A percentile compares a stretch with the other conserved stretches of the same genome.
phyloP scores from a whole-genome alignment of 2,113 vertebrate genomes.

The Neodon shergylaensis region DNA sequence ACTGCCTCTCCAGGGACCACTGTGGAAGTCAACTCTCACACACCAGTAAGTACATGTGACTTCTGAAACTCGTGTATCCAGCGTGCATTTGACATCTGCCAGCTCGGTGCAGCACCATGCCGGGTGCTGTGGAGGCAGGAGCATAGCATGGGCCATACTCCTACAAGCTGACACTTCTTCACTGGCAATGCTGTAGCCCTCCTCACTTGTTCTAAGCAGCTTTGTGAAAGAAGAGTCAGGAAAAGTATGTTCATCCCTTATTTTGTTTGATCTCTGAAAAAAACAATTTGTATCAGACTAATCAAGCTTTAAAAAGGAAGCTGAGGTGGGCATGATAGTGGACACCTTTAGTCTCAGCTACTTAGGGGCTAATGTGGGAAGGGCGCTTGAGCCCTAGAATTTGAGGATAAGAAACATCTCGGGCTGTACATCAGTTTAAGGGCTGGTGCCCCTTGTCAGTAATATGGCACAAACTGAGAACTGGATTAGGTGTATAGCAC shows the following conservation, averaged over 20 bases:
- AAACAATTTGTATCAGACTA: not conserved
- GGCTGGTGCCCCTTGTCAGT: not conserved
- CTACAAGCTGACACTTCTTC: not conserved
- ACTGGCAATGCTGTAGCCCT: not conserved
- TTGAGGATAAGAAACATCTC: not conserved
- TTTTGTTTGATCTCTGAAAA: not conserved
- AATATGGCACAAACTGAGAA: not conserved
- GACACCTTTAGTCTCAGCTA: not conserved
- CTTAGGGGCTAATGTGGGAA: not conserved
- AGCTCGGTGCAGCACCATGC: no score
- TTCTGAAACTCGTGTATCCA: not conserved
- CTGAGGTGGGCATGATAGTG: not conserved
- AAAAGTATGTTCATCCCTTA: not conserved
- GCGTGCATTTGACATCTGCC: not conserved
- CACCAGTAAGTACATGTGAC: not conserved
- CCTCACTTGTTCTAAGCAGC: not conserved
- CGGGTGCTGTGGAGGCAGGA: no score
- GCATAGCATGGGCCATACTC: not conserved
- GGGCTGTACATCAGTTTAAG: not conserved
- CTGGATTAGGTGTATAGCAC: not conserved
- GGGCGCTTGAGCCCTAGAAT: not conserved
- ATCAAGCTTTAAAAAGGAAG: not conserved
- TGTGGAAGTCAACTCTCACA: fast-evolving
- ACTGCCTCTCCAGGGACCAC: no score
- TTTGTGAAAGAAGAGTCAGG: not conserved